phyloP scores from a whole-genome alignment of 2,888 invertebrate species.

The Caenorhabditis sp. region DNA sequence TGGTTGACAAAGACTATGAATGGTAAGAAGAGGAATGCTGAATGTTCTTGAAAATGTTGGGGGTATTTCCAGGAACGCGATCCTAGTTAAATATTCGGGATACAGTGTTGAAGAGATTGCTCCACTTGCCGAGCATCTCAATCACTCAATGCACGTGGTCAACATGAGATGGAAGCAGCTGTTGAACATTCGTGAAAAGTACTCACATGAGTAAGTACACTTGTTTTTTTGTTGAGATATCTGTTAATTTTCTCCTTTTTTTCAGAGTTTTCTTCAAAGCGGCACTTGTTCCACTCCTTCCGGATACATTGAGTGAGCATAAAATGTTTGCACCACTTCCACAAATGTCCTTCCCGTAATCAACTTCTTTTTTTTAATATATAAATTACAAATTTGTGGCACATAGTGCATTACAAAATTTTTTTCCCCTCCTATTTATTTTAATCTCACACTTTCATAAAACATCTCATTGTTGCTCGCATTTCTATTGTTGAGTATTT shows the following conservation, averaged over 20 bases:
- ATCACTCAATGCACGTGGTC: constrained; percentile 54
- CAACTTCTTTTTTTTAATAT: background rate
- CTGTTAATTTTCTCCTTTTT: constrained; percentile 1
- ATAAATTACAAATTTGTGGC: background rate
- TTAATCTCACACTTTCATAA: background rate
- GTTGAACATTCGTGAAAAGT: constrained; percentile 56
- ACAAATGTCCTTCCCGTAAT: constrained; percentile 10
- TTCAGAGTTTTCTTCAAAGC: constrained; percentile 46
- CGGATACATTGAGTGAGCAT: background rate
- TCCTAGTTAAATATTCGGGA: constrained; percentile 61
- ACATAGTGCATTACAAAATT: background rate
- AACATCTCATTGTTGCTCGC: background rate
- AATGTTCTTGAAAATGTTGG: too few relatives aligned
- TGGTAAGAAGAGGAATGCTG: too few relatives aligned
- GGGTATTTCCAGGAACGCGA: constrained; percentile 53
- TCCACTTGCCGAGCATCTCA: constrained; percentile 56
- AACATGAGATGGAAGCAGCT: constrained; percentile 28
- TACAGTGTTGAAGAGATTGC: constrained; percentile 54
- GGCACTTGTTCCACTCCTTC: constrained; percentile 29
- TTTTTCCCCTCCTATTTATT: background rate
- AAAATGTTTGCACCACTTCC: background rate
- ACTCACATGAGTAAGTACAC: constrained; percentile 57
- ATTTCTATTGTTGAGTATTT: background rate
- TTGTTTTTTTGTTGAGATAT: background rate
- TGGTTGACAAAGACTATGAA: constrained; percentile 74